Evolutionary conservation across 2,797 vertebrate genomes (phyloP).

Genomic region (Anguilla megastoma): DNA sequence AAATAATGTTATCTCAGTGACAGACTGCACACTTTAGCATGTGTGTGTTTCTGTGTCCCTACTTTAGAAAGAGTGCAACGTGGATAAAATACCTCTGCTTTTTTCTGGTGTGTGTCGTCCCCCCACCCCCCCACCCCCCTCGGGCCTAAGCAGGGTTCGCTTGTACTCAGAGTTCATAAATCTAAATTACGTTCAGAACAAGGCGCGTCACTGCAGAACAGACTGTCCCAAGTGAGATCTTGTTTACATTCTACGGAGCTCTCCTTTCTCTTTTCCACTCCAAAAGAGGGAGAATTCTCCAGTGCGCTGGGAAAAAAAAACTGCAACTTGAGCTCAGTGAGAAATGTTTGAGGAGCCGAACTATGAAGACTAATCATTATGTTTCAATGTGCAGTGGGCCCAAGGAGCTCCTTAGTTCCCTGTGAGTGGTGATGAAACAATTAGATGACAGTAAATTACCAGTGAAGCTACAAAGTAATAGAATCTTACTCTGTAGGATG

Average conservation of each 20-base stretch:
- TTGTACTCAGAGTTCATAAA: constrained; percentile 15
- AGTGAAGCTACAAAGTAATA: not conserved
- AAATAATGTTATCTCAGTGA: not conserved
- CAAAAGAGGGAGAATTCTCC: constrained; percentile 29
- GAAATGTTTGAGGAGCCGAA: constrained; percentile 18
- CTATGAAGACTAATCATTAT: constrained; percentile 29
- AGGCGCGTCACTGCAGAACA: constrained; percentile 19
- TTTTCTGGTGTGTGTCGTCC: not conserved
- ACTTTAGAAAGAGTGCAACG: not conserved
- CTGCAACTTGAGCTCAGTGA: not conserved
- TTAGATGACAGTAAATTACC: not conserved
- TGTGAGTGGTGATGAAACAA: not conserved
- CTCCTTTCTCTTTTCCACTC: constrained; percentile 13
- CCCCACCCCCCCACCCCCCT: not conserved
- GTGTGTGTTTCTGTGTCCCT: not conserved
- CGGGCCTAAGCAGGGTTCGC: not conserved
- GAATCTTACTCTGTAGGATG: not conserved
- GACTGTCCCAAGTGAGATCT: constrained; percentile 23
- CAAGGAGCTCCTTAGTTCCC: not conserved
- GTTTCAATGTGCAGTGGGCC: constrained; percentile 9
- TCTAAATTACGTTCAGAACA: constrained; percentile 16
- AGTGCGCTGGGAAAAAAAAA: constrained; percentile 10
- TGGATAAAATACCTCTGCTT: not conserved
- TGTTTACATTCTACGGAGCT: constrained; percentile 30
- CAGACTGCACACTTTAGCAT: not conserved